Conservation (phyloP, 1,140 invertebrate species). For the Zaprionus ghesquierei region DNA sequence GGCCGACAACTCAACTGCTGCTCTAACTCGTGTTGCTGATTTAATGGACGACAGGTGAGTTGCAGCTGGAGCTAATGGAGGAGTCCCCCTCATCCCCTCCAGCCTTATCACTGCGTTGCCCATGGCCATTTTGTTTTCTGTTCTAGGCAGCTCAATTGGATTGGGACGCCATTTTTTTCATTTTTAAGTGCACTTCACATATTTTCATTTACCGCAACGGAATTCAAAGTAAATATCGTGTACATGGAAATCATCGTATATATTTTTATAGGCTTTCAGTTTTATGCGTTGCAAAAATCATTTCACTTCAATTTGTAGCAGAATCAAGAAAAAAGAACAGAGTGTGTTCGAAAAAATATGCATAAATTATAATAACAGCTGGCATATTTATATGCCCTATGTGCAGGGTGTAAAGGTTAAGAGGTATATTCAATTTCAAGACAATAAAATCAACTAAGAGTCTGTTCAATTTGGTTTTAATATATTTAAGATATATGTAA, state of each 20-base stretch:
- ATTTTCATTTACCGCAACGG: conserved; percentile 37
- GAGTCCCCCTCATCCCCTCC: neutral
- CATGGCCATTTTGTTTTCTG: neutral
- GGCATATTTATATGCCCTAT: conserved; percentile 23
- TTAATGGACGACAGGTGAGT: conserved; percentile 38
- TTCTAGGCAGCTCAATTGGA: conserved; percentile 57
- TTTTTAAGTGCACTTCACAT: conserved; percentile 39
- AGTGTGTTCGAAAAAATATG: conserved; percentile 55
- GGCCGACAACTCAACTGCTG: conserved; percentile 24
- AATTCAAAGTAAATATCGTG: conserved; percentile 51
- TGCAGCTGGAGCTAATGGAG: conserved; percentile 37
- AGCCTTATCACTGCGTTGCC: neutral
- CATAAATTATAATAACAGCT: conserved; percentile 77
- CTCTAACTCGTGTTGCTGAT: conserved; percentile 4
- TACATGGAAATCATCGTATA: conserved; percentile 14
- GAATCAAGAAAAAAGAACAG: conserved; percentile 5
- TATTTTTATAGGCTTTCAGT: conserved; percentile 58
- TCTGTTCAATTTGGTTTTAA: neutral
- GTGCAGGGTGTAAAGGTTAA: neutral
- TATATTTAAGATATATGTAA: too few species aligned
- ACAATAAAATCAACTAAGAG: neutral
- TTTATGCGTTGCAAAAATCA: conserved; percentile 58
- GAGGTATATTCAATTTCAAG: neutral
- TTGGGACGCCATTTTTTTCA: conserved; percentile 34
- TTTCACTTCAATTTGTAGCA: conserved; percentile 65